Percentiles rank a stretch among this genome's conserved stretches.
phyloP scores from a whole-genome alignment of 2,888 invertebrate species.

The Dasysyrphus albostriatus region DNA sequence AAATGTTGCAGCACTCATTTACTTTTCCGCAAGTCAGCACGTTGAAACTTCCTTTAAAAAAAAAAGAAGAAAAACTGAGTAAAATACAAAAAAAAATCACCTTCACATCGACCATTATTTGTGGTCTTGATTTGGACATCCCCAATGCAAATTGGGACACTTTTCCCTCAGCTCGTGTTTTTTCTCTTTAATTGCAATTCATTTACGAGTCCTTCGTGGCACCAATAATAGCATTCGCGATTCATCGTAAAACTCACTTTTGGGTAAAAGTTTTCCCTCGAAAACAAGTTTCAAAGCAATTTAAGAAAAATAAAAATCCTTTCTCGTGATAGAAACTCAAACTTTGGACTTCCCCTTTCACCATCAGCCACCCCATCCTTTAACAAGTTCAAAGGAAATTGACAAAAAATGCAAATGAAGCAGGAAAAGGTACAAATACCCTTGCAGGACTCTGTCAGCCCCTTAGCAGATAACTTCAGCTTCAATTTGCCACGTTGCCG shows the following conservation, averaged over 20 bases:
- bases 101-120: constrained; percentile 68
- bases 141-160: constrained; percentile 74
- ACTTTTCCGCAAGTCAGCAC: constrained; percentile 76
- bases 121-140: constrained; percentile 74
- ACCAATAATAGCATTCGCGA: constrained; percentile 66
- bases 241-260: constrained; percentile 56
- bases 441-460: constrained; percentile 53
- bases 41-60: constrained; percentile 47
- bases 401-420: constrained; percentile 75
- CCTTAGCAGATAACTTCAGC: constrained; percentile 63
- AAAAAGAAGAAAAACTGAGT: constrained; percentile 31
- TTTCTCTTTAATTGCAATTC: constrained; percentile 73
- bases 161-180: constrained; percentile 40
- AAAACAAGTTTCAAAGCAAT: constrained; percentile 44
- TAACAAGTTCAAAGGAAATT: constrained; percentile 58
- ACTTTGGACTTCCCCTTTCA: constrained; percentile 32
- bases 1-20: constrained; percentile 74
- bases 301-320: constrained; percentile 35
- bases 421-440: constrained; percentile 63
- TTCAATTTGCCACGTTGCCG: constrained; percentile 64
- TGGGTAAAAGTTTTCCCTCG: constrained; percentile 50
- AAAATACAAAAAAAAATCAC: constrained; percentile 58
- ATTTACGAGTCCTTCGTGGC: constrained; percentile 73
- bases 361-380: background rate
- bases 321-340: constrained; percentile 57